phyloP scores from a whole-genome alignment of 2,113 vertebrate genomes.

The Mesocricetus auratus region DNA sequence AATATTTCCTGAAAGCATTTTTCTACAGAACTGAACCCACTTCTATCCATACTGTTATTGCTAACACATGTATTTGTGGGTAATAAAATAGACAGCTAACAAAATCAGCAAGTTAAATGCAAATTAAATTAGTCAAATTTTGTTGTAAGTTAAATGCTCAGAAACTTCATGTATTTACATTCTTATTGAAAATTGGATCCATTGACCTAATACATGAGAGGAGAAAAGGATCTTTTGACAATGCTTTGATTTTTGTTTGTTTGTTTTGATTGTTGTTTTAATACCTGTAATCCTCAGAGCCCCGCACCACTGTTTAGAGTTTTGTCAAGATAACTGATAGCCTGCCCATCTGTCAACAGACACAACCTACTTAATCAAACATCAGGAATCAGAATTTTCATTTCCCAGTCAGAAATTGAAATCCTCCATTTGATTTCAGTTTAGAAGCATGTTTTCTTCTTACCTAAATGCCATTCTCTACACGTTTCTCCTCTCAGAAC shows the following conservation, averaged over 20 bases:
- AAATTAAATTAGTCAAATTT: conserved; percentile 55
- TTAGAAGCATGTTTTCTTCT: background rate
- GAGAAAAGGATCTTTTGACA: background rate
- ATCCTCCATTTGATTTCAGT: background rate
- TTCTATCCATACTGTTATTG: conserved; percentile 22
- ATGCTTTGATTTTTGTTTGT: background rate
- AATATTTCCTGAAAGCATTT: conserved; percentile 18
- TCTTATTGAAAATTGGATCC: background rate
- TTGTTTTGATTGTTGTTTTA: background rate
- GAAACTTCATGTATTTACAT: background rate
- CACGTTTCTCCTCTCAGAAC: background rate
- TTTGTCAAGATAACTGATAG: conserved; percentile 19
- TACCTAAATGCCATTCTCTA: background rate
- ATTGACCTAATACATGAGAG: conserved; percentile 23
- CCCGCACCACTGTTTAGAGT: background rate
- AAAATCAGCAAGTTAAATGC: conserved; percentile 54
- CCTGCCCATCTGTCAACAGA: background rate
- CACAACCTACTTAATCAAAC: background rate
- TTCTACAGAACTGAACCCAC: background rate
- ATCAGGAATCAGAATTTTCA: background rate
- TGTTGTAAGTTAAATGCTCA: conserved; percentile 10
- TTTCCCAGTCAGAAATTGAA: conserved; percentile 16
- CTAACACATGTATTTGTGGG: conserved; percentile 11
- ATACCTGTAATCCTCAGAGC: background rate
- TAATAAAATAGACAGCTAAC: conserved; percentile 43